Base-by-base conservation (phyloP, 2,797 vertebrate species). In the Dicrostonyx torquatus region DNA sequence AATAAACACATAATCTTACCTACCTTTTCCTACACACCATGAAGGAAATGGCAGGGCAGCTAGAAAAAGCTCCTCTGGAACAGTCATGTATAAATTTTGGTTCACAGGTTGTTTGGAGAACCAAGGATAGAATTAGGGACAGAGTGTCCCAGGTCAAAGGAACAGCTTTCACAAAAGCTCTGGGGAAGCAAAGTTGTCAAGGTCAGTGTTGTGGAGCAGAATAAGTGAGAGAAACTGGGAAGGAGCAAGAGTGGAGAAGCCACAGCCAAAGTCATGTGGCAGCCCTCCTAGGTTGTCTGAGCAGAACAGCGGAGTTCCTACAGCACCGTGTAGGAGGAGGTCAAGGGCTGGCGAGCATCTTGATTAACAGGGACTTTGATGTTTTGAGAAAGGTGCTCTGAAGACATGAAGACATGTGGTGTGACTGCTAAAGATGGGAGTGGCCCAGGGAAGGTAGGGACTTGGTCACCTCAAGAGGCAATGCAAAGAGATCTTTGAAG, bases 201-300 rank as follows among this genome's bases (percentile, higher is more conserved):
- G 34, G 37, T n/a, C 26, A 48, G 24, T 3, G 0, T 86, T 60
- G n/a, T 26, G n/a, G 45, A 18, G 53, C 37, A n/a, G 12, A 40
- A n/a, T n/a, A 68, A 26, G 22, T 0, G 26, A 50, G 70, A 43
- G 37, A 34, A 55, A 26, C 11, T 40, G 9, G 22, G 7, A 4
- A 12, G 55, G 72, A 20, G 62, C 1, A 22, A 26, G 12, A 1
- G 26, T 37, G 15, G 72, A 62, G 26, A 11, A 37, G 37, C 55
- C 37, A 24, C 66, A 24, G 24, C 13, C 13, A 8, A 72, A n/a
- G 43, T 40, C 87, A 31, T 0, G 0, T 5, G 12, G 43, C n/a
- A 80, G 55, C 55, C 62, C 87, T 66, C 82, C n/a, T 45, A 1
- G 50, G 66, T 24, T 11, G 7, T 64, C 48, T 48, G 29, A 22